Conservation (phyloP, 2,888 invertebrate genomes). For the Proisotoma minuta region DNA sequence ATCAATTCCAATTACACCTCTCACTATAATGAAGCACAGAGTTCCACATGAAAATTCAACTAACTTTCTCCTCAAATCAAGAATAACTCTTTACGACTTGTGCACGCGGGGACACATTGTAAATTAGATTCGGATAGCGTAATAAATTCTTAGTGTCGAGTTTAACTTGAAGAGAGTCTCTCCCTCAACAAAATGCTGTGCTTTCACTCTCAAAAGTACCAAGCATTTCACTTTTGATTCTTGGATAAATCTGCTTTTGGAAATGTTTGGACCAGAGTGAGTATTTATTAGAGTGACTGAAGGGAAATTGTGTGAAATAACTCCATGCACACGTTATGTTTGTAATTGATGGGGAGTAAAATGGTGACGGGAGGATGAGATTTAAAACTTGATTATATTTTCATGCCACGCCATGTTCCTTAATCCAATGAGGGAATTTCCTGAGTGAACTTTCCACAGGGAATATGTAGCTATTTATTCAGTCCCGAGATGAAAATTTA, state of each 20-base stretch:
- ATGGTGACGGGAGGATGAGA: conserved; percentile 1
- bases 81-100: conserved; percentile 8
- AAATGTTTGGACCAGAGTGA: no score
- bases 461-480: no score
- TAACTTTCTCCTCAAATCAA: neutral
- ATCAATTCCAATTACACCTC: conserved; percentile 5
- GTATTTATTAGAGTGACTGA: no score
- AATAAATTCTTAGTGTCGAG: conserved; percentile 7
- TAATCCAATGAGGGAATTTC: conserved; percentile 6
- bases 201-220: no score
- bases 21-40: neutral
- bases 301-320: no score
- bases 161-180: neutral
- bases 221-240: no score
- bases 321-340: no score
- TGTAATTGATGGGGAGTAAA: conserved; percentile 6
- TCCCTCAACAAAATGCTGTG: no score
- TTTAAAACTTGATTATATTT: conserved; percentile 1
- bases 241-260: no score
- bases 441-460: neutral
- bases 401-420: neutral
- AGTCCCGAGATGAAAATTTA: no score
- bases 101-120: conserved; percentile 15
- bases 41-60: neutral
- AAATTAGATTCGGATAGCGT: conserved; percentile 15